phyloP scores from a whole-genome alignment of 2,888 invertebrate genomes.

The Patella pellucida region DNA sequence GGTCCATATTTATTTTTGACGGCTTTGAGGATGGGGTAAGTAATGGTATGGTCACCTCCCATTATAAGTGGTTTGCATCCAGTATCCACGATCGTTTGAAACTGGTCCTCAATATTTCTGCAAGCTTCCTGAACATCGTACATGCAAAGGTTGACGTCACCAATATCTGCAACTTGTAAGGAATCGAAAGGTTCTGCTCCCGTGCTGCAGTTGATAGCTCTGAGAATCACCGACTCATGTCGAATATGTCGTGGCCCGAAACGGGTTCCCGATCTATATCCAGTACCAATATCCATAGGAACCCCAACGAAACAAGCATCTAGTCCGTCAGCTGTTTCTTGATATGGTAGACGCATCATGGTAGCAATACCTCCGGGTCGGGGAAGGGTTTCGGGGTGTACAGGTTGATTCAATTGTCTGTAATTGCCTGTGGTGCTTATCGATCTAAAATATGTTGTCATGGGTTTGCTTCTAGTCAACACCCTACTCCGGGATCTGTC shows the following conservation, averaged over 20 bases:
- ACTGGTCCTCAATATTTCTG: slow-evolving; percentile 56
- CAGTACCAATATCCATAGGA: slow-evolving; percentile 66
- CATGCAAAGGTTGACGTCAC: slow-evolving; percentile 62
- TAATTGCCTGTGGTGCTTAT: too few relatives aligned
- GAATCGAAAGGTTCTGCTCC: slow-evolving; percentile 65
- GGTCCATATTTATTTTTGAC: slow-evolving; percentile 68
- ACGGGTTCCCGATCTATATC: slow-evolving; percentile 64
- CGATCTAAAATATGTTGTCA: too few relatives aligned
- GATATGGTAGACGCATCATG: slow-evolving; percentile 54
- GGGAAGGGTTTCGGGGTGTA: slow-evolving; percentile 47
- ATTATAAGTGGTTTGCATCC: slow-evolving; percentile 65
- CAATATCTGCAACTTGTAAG: slow-evolving; percentile 67
- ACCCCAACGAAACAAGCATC: slow-evolving; percentile 68
- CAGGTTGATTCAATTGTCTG: slow-evolving; percentile 39
- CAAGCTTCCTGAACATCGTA: slow-evolving; percentile 63
- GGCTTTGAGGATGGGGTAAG: slow-evolving; percentile 68
- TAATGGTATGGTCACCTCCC: slow-evolving; percentile 70
- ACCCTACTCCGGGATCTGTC: too few relatives aligned
- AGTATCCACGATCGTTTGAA: slow-evolving; percentile 44
- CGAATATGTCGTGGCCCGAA: slow-evolving; percentile 68
- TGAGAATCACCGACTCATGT: slow-evolving; percentile 62
- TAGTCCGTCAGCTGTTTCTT: slow-evolving; percentile 47
- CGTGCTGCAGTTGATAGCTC: slow-evolving; percentile 63
- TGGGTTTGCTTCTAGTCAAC: too few relatives aligned
- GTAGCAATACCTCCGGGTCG: slow-evolving; percentile 53